Base-by-base conservation (phyloP, 2,888 invertebrate species). In the Drosophila mimetica region DNA sequence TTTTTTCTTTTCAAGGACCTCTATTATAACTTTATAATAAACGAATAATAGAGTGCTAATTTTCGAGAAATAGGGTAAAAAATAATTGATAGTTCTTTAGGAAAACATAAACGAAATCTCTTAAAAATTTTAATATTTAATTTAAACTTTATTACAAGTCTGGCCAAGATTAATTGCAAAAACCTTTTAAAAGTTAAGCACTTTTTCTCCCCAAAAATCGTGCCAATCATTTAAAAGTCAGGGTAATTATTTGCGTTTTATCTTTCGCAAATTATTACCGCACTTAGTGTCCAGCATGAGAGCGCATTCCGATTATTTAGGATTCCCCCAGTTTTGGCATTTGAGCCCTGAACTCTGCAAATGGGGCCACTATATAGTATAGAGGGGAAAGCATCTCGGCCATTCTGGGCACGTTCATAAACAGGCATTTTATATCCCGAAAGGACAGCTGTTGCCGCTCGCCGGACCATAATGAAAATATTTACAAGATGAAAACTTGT, bases 371-470 rank as follows among this genome's bases (percentile, higher is more conserved):
- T 34, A 22, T 46, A 18, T 6, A 9, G n/a, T 25, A 4, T 52
- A 20, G 9, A 32, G n/a, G n/a, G n/a, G n/a, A n/a, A n/a, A 37
- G 36, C 47, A 52, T 57, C 76, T 76, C 34, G 39, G 50, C 69
- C 59, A 80, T 86, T 73, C 64, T 22, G 39, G 57, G 48, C 81
- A 73, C 66, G 74, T 64, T 66, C 81, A 73, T 86, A 84, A 86
- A 82, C 87, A 84, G 67, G 67, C 61, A 48, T 70, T 85, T 82
- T 75, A 84, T 86, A 73, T 53, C 64, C 66, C 50, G 42, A 20
- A 54, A 47, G 65, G 71, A 71, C 87, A 71, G 76, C 65, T 86
- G 84, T 66, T 77, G 71, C 60, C 53, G 42, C 30, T 63, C 60
- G 60, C 16, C 30, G n/a, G n/a, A 18, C 51, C 53, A 71, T 53